Percentiles rank a stretch among this genome's conserved stretches.
Conservation (phyloP, 2,888 invertebrate genomes). For the Galerucella nymphaeae region DNA sequence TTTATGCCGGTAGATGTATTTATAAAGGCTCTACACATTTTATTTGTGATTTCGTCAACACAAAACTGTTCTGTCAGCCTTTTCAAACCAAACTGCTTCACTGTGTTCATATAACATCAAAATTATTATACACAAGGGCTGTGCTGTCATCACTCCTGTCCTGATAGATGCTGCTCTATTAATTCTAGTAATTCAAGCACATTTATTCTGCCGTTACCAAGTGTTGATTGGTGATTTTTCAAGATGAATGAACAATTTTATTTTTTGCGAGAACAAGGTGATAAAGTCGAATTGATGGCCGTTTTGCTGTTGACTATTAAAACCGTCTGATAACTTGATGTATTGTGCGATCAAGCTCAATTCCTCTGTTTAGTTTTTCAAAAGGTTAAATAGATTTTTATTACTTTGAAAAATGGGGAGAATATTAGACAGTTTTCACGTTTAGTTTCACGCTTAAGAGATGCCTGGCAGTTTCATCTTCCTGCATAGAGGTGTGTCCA, state of each 20-base stretch:
- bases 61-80: too few relatives aligned
- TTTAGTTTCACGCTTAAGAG: too few relatives aligned
- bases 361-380: background rate
- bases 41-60: too few relatives aligned
- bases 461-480: too few relatives aligned
- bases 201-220: constrained; percentile 9
- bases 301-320: constrained; percentile 7
- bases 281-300: constrained; percentile 11
- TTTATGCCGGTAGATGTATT: too few relatives aligned
- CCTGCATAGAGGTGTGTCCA: too few relatives aligned
- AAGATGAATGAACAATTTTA: constrained; percentile 16
- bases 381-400: background rate
- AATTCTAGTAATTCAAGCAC: constrained; percentile 15
- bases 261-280: constrained; percentile 4
- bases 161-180: constrained; percentile 8
- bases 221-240: constrained; percentile 19
- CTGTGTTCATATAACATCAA: background rate
- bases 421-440: background rate
- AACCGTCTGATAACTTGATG: background rate
- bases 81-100: too few relatives aligned
- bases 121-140: constrained; percentile 12
- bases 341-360: background rate
- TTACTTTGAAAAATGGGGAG: background rate
- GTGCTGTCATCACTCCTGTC: constrained; percentile 3
- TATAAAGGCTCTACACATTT: too few relatives aligned